A percentile compares a stretch with the other conserved stretches of the same genome.
phyloP scores from a whole-genome alignment of 2,797 vertebrate species.

The Sorex maritimensis region DNA sequence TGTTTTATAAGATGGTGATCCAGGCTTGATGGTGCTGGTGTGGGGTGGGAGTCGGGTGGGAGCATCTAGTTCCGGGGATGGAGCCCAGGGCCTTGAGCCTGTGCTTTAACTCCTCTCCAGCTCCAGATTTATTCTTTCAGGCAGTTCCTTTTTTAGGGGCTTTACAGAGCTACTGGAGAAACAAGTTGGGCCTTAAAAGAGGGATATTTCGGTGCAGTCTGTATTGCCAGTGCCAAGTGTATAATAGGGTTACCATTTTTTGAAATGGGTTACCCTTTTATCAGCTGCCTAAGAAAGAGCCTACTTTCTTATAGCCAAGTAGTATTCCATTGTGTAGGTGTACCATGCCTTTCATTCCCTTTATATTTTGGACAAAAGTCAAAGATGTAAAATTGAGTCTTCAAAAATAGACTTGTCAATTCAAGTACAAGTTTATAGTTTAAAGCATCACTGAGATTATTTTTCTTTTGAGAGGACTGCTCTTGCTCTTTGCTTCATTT shows the following conservation, averaged over 20 bases:
- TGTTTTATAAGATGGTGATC: too few relatives aligned
- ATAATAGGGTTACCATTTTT: background rate
- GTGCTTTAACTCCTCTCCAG: too few relatives aligned
- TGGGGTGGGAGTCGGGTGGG: too few relatives aligned
- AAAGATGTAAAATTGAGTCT: background rate
- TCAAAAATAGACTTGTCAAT: background rate
- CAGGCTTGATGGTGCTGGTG: too few relatives aligned
- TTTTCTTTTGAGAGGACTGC: constrained; percentile 14
- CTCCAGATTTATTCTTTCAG: constrained; percentile 21
- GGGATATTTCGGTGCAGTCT: background rate
- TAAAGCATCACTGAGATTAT: background rate
- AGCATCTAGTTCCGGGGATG: too few relatives aligned
- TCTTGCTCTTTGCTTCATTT: constrained; percentile 6
- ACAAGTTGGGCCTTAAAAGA: background rate
- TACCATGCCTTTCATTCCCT: too few relatives aligned
- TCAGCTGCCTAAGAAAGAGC: background rate
- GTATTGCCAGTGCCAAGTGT: background rate
- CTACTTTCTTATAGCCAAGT: background rate
- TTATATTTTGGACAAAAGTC: constrained; percentile 3
- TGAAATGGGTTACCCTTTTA: background rate
- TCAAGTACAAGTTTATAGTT: background rate
- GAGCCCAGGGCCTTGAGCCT: too few relatives aligned
- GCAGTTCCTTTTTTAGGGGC: constrained; percentile 30
- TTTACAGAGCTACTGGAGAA: background rate
- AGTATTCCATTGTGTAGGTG: too few relatives aligned